Evolutionary conservation across 1,140 invertebrate species (phyloP).

Genomic region (Schlechtendalia chinensis): DNA sequence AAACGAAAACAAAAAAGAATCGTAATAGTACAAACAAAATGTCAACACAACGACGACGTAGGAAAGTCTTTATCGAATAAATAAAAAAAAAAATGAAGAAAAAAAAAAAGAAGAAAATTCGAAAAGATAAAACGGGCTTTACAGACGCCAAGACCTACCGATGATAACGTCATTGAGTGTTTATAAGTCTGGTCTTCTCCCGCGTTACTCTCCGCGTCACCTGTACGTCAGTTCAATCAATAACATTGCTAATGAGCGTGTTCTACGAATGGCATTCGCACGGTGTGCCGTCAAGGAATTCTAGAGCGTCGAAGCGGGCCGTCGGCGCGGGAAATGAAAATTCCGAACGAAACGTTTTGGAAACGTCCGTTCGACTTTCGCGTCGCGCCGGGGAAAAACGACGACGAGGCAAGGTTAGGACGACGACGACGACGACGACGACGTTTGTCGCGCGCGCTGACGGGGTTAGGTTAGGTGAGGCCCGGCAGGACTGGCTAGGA

Average conservation of each 20-base stretch:
- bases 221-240: slow-evolving; percentile 45
- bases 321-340: not conserved
- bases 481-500: no score
- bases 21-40: slow-evolving; percentile 16
- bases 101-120: not conserved
- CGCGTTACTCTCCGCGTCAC: slow-evolving; percentile 40
- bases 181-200: slow-evolving; percentile 50
- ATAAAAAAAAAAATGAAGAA: not conserved
- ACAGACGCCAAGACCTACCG: slow-evolving; percentile 41
- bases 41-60: not conserved
- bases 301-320: not conserved
- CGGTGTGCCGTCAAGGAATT: not conserved
- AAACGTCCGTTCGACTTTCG: no score
- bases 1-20: slow-evolving; percentile 18
- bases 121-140: slow-evolving; percentile 25
- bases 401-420: no score
- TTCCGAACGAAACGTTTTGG: no score
- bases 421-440: no score
- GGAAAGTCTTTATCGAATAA: slow-evolving; percentile 31
- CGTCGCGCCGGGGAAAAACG: no score
- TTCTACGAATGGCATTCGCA: slow-evolving; percentile 13
- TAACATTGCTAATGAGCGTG: slow-evolving; percentile 32
- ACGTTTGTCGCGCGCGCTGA: no score
- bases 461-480: no score
- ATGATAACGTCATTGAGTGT: slow-evolving; percentile 47